Base-by-base conservation (phyloP, 64 coral and sea anemone species). In the Pocillopora damicornis region DNA sequence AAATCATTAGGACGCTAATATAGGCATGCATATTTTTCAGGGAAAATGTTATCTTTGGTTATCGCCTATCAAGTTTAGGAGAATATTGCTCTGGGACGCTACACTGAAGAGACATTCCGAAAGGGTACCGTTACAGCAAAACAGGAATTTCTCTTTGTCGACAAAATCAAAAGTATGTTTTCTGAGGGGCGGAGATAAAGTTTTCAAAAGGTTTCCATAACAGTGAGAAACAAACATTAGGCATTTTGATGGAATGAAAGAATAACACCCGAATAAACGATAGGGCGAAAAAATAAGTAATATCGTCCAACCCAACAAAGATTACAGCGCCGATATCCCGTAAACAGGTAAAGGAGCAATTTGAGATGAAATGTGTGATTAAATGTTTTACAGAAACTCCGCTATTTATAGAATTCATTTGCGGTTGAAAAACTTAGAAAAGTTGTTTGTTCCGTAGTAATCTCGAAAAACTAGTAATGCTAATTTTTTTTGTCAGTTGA, bases 161-260 rank as follows among this genome's bases (percentile, higher is more conserved):
- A 73, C 63, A 18, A 73, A 71, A 73, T 72, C 18, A 23, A 14
- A 18, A 71, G 81, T 71, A 72, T 85, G 65, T 85, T 85, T 84
- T 85, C 22, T 4, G 25, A 83, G 64, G 81, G 81, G 23, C 63
- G 64, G 65, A 22, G 37, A 58, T 67, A 58, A 17, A 10, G 37
- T 85, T 51, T 73, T 85, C 81, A 72, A 85, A 85, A 73, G 64
- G 38, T 85, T 85, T 85, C 64, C 81, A 73, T 85, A 85, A 85
- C 81, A 73, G 37, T 72, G 1, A 22, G 72, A 37, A 85, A 85
- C 81, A 85, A 85, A 85, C 36, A 85, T 10, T 13, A 20, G 81
- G 68, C 71, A 85, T 85, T 85, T 85, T 85, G 37, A 68, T 71
- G 81, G 16, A 72, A 85, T 85, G 71, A 22, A 37, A 23, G 22